Evolutionary conservation across 2,113 vertebrate species (phyloP), one percentile per base, ranked within the genome.

Genomic region (Paraplagusia blochii): DNA sequence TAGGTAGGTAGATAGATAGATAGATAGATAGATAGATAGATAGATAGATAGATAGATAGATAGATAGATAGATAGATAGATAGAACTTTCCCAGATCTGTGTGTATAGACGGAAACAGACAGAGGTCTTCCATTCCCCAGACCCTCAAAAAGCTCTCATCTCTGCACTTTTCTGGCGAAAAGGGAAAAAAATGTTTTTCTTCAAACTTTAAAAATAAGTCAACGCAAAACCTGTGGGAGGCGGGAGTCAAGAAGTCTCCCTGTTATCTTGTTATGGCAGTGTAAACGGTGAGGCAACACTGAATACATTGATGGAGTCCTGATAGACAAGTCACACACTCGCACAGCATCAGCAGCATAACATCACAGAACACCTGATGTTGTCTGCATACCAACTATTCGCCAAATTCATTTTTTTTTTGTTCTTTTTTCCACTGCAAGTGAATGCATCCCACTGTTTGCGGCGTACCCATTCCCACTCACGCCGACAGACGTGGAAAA

Each of bases 241-340:
- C 75, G 57, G 73, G 77, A 82, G 77, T 71, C 75, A 73, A 82
- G 75, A 66, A 69, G 77, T 48, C 74, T 76, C 65, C 64, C 72
- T 62, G 77, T 84, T 85, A 85, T 84, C 76, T 77, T 79, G 79
- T 76, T 74, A 63, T 78, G 79, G 83, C 77, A 74, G 80, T 34
- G 74, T 84, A 76, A 85, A 84, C 72, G 75, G 67, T 54, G 65
- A 77, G 60, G 74, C 76, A 62, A 77, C 79, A 65, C 68, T n/a
- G 44, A 71, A 54, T 7, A 54, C 77, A 71, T 84, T 83, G 85
- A 87, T 77, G 79, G 77, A 79, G 69, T 73, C 76, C 66, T 72
- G 81, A 80, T 81, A 84, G 67, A 84, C 64, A 51, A 83, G 74
- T 68, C 66, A 53, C 68, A 63, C 64, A 35, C 64, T 46, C 70